Base-by-base conservation (phyloP, 2,113 vertebrate species). In the Galemys pyrenaicus region DNA sequence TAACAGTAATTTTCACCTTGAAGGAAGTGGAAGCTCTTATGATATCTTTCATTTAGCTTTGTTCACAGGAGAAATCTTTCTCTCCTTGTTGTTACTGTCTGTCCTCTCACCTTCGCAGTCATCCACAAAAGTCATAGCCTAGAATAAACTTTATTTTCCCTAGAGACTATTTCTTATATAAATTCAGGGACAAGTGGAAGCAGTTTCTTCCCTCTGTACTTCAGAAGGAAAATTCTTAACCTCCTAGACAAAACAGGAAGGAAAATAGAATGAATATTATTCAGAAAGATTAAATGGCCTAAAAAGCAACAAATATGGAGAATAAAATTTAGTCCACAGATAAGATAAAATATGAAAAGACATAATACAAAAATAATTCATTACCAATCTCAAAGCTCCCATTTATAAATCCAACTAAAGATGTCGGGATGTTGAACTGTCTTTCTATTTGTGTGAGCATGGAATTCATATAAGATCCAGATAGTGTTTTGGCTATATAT, bases 361-460 rank as follows among this genome's bases (percentile, higher is more conserved):
- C 90, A 13, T 79, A 96, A 87, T 41, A 30, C 7, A 74, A 81
- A 92, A 97, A 87, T 46, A 81, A 74, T 41, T 65, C 6, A 94
- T 98, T 98, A 99, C 99, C 99, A 89, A 98, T 98, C 97, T 99
- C 98, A 97, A 99, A 99, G 94, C 98, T 98, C 60, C 98, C 98
- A 37, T 98, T 98, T 67, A 99, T 98, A 86, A 98, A 96, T 60
- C 98, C 99, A 68, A 98, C 98, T 60, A 98, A 93, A 73, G 98
- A 98, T 35, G 98, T 97, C 0, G 98, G 97, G 80, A 99, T 98
- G 67, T 98, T 98, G 79, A 99, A 99, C 9, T 98, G 97, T 83
- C 98, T 98, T 92, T 99, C 98, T 89, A 99, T 98, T 92, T 99
- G 98, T 3, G 98, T 99, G 85, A 98, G 98, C 97, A 98, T 98